Base-by-base conservation (phyloP, 1,140 invertebrate species). In the Drepana arcuata region DNA sequence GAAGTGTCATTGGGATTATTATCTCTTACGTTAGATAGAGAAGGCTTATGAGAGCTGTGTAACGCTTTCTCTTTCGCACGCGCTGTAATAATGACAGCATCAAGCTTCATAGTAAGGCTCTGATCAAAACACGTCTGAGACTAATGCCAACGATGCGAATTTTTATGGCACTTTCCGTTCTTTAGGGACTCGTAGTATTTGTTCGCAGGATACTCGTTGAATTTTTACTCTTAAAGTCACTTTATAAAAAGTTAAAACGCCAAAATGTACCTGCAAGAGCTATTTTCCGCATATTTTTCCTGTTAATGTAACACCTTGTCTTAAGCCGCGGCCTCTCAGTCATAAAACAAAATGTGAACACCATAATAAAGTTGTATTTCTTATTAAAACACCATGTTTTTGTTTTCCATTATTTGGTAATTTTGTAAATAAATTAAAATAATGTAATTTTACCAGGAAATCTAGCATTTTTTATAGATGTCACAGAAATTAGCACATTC, bases 61-160 rank as follows among this genome's bases (percentile, higher is more conserved):
- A 39, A 28, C 24, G 10, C 21, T 25, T 11, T 43, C 48, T 14
- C 16, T 34, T 29, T 52, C 36, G 23, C 13, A 10, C 43, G 37
- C 26, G 13, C 1, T 34, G 40, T 34, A 41, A 56, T 48, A 50
- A 48, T 48, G 40, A 51, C 41, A 25, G 38, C 45, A 28, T 24
- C 30, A 28, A 34, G 41, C 34, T 41, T 41, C 45, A 34, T 33
- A 48, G 39, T 48, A 41, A n/a, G 43, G 50, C 52, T 51, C 52
- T 70, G 69, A 72, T 78, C 73, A 72, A 78, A 78, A 74, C 70
- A 70, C 68, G 69, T 68, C 68, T 59, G 57, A 57, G 60, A 59
- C 70, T 78, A 78, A 78, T 72, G 70, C 70, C 51, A 55, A 55
- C 60, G 61, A 44, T 54, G 61, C 62, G 62, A 64, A 70, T 71